phyloP scores from a whole-genome alignment of 2,113 vertebrate species.

The Cavia aperea region DNA sequence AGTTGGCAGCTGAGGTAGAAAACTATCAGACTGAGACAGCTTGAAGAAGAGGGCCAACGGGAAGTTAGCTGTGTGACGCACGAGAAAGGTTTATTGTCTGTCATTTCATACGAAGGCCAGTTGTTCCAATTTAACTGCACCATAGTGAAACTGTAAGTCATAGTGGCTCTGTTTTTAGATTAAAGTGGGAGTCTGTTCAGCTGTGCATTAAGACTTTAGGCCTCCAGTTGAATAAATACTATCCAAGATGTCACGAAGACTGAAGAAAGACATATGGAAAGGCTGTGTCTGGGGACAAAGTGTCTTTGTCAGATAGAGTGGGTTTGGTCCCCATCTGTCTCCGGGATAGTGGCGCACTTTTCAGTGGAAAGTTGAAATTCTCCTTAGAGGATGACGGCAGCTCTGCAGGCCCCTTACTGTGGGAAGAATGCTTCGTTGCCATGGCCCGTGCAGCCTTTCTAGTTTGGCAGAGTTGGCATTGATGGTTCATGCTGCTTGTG shows the following conservation, averaged over 20 bases:
- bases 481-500: neutral
- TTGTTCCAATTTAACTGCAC: slow-evolving; percentile 15
- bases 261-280: neutral
- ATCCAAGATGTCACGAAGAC: neutral
- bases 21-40: neutral
- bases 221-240: slow-evolving; percentile 6
- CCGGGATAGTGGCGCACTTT: neutral
- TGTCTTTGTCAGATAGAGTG: neutral
- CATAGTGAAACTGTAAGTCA: neutral
- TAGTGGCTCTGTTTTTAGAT: slow-evolving; percentile 51
- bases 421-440: neutral
- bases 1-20: neutral
- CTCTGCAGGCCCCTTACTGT: neutral
- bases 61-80: neutral
- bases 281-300: neutral
- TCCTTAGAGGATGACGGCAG: neutral
- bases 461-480: neutral
- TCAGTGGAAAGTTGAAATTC: neutral
- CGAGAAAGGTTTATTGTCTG: neutral
- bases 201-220: slow-evolving; percentile 3
- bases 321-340: neutral
- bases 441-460: rapidly evolving
- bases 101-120: slow-evolving; percentile 14
- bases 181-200: slow-evolving; percentile 24
- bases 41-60: neutral